These are phyloP conservation scores for Ornithoptera priamus DNA, from an alignment of 2,888 invertebrate species.

Conservation along the genomic window DNA sequence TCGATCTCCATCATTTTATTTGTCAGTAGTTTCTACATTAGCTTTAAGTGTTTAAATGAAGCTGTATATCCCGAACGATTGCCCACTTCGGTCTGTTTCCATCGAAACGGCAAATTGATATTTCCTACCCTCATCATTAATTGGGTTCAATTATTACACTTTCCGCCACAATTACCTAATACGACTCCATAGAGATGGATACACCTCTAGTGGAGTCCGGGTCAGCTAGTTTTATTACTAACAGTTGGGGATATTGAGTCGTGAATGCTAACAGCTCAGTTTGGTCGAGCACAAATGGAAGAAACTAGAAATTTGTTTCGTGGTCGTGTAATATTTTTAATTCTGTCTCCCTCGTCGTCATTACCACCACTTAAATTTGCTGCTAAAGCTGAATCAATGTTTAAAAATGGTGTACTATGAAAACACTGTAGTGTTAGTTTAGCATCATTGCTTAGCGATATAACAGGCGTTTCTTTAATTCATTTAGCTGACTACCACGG, in stretches of 20 bases:
- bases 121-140: conserved; percentile 26
- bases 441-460: no score
- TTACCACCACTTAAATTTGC: no score
- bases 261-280: conserved; percentile 8
- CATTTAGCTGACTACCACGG: neutral
- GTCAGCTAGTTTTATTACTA: conserved; percentile 22
- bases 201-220: conserved; percentile 11
- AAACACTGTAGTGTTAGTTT: no score
- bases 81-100: conserved; percentile 6
- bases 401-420: no score
- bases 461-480: no score
- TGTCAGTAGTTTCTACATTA: no score
- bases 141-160: conserved; percentile 26
- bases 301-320: neutral
- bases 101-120: conserved; percentile 26
- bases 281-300: neutral
- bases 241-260: conserved; percentile 13
- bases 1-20: no score
- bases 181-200: conserved; percentile 20
- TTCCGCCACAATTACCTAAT: conserved; percentile 23
- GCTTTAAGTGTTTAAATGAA: no score
- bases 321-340: no score
- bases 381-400: no score
- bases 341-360: no score
- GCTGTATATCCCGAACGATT: no score